These are phyloP conservation scores for Poeciliopsis prolifica DNA, from an alignment of 2,113 vertebrate species.

Conservation along the genomic window DNA sequence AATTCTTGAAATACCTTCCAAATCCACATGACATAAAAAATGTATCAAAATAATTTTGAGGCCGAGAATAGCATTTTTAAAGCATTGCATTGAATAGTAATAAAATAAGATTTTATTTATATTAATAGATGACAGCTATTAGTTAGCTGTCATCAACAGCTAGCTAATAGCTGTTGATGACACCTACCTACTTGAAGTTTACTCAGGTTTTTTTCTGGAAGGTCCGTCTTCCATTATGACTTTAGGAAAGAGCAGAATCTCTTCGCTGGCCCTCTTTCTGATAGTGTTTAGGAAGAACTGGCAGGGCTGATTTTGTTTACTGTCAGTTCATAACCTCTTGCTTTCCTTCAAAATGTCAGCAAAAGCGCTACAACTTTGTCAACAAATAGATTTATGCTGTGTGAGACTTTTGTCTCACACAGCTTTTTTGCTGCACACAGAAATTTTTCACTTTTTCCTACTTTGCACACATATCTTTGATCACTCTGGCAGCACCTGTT, in stretches of 20 bases:
- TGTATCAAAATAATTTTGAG: neutral
- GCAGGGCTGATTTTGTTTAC: too few species aligned
- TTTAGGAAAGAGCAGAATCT: too few species aligned
- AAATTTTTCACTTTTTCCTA: neutral
- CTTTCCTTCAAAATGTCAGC: too few species aligned
- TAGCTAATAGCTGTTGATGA: neutral
- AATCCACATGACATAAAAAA: neutral
- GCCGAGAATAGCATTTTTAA: neutral
- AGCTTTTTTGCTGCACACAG: neutral
- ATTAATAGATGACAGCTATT: too few species aligned
- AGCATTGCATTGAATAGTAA: neutral
- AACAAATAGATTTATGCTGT: too few species aligned
- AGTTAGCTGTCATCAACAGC: too few species aligned
- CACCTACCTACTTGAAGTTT: neutral
- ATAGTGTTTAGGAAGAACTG: too few species aligned
- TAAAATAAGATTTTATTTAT: neutral
- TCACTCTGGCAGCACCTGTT: neutral
- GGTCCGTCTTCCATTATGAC: too few species aligned
- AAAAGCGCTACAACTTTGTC: too few species aligned
- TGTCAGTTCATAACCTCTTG: too few species aligned
- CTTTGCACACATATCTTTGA: neutral
- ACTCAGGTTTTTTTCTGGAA: neutral
- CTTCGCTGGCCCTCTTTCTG: too few species aligned
- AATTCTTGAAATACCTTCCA: neutral
- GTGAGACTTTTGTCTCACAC: neutral